These are phyloP conservation scores for Heliconius hortense DNA, from an alignment of 2,888 invertebrate genomes.

Conservation along the genomic window DNA sequence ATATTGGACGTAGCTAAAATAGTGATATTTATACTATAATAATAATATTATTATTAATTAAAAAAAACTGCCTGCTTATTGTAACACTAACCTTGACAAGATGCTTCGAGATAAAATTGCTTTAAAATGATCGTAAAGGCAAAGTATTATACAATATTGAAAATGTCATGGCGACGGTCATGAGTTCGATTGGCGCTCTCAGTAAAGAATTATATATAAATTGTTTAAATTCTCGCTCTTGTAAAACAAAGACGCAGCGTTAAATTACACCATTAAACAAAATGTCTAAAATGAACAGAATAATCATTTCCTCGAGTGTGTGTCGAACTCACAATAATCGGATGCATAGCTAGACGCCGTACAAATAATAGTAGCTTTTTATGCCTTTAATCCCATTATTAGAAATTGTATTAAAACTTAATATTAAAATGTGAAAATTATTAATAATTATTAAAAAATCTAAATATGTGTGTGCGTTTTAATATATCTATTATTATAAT, in stretches of 20 bases:
- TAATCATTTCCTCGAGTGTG: background rate
- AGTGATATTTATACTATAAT: background rate
- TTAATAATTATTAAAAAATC: background rate
- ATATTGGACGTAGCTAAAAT: constrained; percentile 11
- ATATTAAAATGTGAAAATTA: background rate
- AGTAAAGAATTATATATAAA: background rate
- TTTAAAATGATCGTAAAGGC: background rate
- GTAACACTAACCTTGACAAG: constrained; percentile 18
- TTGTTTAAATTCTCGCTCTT: background rate
- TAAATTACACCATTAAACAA: background rate
- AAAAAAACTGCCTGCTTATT: constrained; percentile 1
- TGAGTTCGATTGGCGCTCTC: background rate
- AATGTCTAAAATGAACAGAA: background rate
- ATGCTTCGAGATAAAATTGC: background rate
- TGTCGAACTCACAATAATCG: background rate
- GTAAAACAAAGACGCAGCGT: background rate
- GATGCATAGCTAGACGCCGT: too few species aligned
- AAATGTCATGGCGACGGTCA: background rate
- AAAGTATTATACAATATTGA: background rate
- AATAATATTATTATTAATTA: background rate
- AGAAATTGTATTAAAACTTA: background rate
- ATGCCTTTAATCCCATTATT: background rate
- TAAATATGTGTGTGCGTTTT: constrained; percentile 1
- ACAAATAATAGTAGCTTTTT: background rate
- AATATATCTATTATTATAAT: background rate